Percentiles rank a stretch among this genome's conserved stretches.
Conservation (phyloP, 2,113 vertebrate species). For the Lathamus discolor region DNA sequence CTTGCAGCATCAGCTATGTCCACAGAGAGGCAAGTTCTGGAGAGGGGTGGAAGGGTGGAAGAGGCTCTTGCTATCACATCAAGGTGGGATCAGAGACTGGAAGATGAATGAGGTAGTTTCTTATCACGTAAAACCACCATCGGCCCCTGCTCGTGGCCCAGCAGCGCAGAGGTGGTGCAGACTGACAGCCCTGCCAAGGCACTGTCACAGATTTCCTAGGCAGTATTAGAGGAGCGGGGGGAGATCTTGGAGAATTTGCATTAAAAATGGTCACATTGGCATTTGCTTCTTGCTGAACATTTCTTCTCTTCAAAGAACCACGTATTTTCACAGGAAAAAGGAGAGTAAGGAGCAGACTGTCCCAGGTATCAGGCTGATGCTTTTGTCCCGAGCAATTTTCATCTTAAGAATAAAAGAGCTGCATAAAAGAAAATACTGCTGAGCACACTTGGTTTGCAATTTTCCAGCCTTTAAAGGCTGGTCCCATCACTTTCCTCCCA, state of each 20-base stretch:
- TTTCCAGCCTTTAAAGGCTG: constrained; percentile 62
- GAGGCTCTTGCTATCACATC: neutral
- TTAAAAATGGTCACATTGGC: constrained; percentile 57
- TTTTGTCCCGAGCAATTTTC: constrained; percentile 62
- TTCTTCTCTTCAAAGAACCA: constrained; percentile 24
- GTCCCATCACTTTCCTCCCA: constrained; percentile 64
- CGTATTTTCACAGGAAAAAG: neutral
- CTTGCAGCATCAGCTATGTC: fast-evolving
- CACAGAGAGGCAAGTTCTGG: neutral
- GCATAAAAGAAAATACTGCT: constrained; percentile 65
- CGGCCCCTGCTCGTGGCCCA: neutral
- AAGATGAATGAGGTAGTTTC: neutral
- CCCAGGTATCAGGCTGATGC: constrained; percentile 30
- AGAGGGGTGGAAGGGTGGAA: neutral
- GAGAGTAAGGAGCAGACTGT: constrained; percentile 32
- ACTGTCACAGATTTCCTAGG: constrained; percentile 22
- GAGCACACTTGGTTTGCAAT: constrained; percentile 63
- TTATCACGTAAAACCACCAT: neutral
- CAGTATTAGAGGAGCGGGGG: neutral
- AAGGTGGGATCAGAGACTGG: neutral
- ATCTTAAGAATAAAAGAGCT: constrained; percentile 59
- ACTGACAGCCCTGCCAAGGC: constrained; percentile 32
- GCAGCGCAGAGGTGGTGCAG: neutral
- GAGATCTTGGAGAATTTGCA: constrained; percentile 5
- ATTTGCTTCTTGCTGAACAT: constrained; percentile 31